Base-by-base conservation (phyloP, 2,888 invertebrate genomes). In the Sthenelais limicola region DNA sequence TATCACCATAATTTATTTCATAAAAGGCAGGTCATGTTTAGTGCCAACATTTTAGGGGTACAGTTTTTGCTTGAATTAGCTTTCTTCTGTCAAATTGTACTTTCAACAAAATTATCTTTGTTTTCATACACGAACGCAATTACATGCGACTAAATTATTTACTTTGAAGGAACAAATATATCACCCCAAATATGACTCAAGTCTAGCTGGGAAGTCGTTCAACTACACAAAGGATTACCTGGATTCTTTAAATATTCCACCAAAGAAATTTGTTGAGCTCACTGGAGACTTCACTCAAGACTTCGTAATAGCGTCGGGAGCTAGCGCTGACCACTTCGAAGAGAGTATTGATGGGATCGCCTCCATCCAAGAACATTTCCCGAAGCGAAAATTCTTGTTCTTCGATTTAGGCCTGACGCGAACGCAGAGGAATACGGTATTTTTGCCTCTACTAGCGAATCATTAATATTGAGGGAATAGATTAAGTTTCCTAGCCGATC, bases 271-370 rank as follows among this genome's bases (percentile, higher is more conserved):
- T 33, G 43, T n/a, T 9, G 12, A 66, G 24, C 66, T 66, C 2
- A 43, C 38, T 15, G 43, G 43, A 3, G 24, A 66, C 24, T 21
- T 43, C 35, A 66, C 28, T 5, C 15, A 68, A 9, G 18, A 49
- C 30, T 68, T 68, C n/a, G 49, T 68, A 3, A 21, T 68, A 21
- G 68, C n/a, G 2, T 48, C 68, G 9, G 68, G 24, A 5, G 68
- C 68, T 28, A 68, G 49, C 35, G 5, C 21, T 15, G 43, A 68
- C 68, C 68, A 68, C 49, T 68, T 68, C 26, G 68, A 68, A 43
- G 68, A 68, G 49, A 68, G 68, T 49, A 68, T 68, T 3, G 68
- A 68, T 26, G 5, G 5, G 7, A 26, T 68, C 2, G 68, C 48
- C 26, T 68, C 68, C 1, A 26, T 68, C 4, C 68, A 68, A 43